A percentile compares a stretch with the other conserved stretches of the same genome.
These are phyloP conservation scores for Mobula birostris DNA, from an alignment of 2,113 vertebrate genomes.

Conservation along the genomic window DNA sequence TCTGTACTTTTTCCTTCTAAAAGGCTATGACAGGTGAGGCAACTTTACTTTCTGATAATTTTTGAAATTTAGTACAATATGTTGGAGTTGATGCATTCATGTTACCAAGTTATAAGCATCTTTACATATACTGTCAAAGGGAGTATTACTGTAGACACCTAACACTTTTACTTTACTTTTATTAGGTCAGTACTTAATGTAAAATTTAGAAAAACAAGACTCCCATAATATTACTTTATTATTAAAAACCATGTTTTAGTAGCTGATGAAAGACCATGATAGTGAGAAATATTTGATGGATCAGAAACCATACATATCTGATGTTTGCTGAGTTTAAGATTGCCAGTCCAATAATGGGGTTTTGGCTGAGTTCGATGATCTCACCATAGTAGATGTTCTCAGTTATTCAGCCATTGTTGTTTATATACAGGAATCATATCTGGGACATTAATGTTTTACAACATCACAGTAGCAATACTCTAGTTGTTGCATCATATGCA, in stretches of 20 bases:
- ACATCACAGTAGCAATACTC: not conserved
- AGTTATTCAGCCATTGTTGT: not conserved
- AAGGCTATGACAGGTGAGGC: constrained; percentile 32
- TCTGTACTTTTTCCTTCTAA: constrained; percentile 20
- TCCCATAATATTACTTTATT: not conserved
- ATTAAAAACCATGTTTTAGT: not conserved
- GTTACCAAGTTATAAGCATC: not conserved
- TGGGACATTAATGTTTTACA: not conserved
- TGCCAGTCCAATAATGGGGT: not conserved
- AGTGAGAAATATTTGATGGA: not conserved
- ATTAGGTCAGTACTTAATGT: not conserved
- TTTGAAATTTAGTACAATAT: not conserved
- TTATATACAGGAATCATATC: not conserved
- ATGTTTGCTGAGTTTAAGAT: not conserved
- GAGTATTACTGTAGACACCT: not conserved
- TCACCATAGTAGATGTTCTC: not conserved
- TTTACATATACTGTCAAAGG: not conserved
- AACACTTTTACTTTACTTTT: not conserved
- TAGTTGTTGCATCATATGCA: not conserved
- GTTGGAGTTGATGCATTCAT: not conserved
- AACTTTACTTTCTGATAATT: not conserved
- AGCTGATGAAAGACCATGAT: not conserved
- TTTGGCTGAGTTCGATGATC: not conserved
- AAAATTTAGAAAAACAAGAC: not conserved
- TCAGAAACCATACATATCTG: not conserved